These are phyloP conservation scores for Aphidoletes aphidimyza DNA, from an alignment of 2,888 invertebrate species.

Conservation along the genomic window DNA sequence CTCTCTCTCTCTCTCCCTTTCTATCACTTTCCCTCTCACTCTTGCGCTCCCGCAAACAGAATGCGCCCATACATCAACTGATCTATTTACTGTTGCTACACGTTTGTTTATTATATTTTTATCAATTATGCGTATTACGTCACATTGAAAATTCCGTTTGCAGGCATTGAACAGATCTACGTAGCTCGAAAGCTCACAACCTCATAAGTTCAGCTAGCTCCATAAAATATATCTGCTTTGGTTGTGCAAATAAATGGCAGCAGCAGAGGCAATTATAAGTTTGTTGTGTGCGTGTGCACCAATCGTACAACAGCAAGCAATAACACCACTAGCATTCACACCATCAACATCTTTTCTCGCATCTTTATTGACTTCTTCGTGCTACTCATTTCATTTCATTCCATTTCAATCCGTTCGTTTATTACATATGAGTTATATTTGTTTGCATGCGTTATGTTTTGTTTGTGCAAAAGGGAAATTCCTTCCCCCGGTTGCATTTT, in stretches of 20 bases:
- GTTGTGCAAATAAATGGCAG: conserved; percentile 26
- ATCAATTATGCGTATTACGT: conserved; percentile 10
- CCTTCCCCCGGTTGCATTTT: too few species aligned
- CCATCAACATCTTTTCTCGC: background rate
- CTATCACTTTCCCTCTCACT: background rate
- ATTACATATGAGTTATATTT: too few species aligned
- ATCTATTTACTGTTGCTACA: background rate
- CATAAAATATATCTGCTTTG: conserved; percentile 8
- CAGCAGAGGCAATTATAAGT: conserved; percentile 24
- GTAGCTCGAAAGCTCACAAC: background rate
- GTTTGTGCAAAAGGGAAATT: too few species aligned
- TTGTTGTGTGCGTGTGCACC: conserved; percentile 10
- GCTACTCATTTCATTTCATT: too few species aligned
- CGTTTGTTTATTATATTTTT: conserved; percentile 23
- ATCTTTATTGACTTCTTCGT: background rate
- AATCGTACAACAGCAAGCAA: background rate
- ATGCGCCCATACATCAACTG: background rate
- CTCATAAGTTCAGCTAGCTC: too few species aligned
- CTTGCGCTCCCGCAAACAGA: background rate
- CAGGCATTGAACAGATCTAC: background rate
- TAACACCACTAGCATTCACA: background rate
- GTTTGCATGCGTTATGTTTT: too few species aligned
- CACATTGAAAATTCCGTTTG: background rate
- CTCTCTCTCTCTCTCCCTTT: background rate
- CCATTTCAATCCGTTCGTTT: too few species aligned